These are phyloP conservation scores for Emydoidea blandingii DNA, from an alignment of 2,797 vertebrate genomes.

Conservation along the genomic window DNA sequence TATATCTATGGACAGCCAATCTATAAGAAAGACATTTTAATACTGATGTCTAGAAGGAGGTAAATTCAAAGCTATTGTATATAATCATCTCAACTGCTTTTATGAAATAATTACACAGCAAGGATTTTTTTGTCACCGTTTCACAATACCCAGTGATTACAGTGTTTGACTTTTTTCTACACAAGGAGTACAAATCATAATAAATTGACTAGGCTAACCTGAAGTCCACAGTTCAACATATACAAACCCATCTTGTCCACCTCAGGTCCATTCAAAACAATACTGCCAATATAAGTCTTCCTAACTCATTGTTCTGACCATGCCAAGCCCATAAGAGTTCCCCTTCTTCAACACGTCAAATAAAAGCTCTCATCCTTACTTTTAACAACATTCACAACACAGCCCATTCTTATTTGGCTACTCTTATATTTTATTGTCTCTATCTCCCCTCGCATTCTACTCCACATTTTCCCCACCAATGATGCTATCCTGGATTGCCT, in stretches of 20 bases:
- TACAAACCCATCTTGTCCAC: not conserved
- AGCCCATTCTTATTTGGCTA: not conserved
- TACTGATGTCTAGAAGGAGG: not conserved
- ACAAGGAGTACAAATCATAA: constrained; percentile 27
- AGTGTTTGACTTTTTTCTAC: constrained; percentile 25
- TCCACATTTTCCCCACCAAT: not conserved
- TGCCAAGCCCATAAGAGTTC: not conserved
- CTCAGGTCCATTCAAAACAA: not conserved
- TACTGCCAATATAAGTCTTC: not conserved
- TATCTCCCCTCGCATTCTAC: not conserved
- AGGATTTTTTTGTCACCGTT: not conserved
- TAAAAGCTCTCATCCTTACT: not conserved
- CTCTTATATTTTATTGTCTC: not conserved
- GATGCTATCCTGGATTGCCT: not conserved
- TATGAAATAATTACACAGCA: constrained; percentile 30
- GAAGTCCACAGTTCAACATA: constrained; percentile 20
- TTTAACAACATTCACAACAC: not conserved
- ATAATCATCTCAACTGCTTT: not conserved
- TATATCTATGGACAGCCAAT: not conserved
- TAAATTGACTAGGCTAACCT: constrained; percentile 6
- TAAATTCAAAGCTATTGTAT: not conserved
- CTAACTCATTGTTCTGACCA: not conserved
- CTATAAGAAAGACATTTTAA: not conserved
- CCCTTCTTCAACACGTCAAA: not conserved
- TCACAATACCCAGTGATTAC: not conserved